Conservation (phyloP, 2,113 vertebrate species). For the Eptesicus fuscus region DNA sequence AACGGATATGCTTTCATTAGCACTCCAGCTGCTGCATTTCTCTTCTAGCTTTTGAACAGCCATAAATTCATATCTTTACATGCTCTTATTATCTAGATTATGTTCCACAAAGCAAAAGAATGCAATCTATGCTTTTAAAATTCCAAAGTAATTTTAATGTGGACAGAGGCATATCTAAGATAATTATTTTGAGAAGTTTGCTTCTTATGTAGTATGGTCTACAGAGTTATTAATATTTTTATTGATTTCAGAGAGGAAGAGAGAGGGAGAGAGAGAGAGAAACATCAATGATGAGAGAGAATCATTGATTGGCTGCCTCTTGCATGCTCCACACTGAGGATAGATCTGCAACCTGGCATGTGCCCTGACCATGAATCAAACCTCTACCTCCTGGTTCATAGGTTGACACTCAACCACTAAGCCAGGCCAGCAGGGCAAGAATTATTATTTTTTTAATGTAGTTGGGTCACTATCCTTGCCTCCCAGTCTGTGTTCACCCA, state of each 20-base stretch:
- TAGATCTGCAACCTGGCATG: too few relatives aligned
- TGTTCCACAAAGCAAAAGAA: not conserved
- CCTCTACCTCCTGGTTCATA: too few relatives aligned
- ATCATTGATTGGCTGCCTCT: too few relatives aligned
- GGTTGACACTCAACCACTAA: too few relatives aligned
- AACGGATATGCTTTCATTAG: slow-evolving; percentile 47
- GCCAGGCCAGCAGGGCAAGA: too few relatives aligned
- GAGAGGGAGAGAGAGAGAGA: too few relatives aligned
- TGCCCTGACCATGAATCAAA: too few relatives aligned
- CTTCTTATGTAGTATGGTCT: not conserved
- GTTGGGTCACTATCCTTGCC: not conserved
- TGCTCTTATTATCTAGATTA: not conserved
- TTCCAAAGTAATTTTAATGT: not conserved
- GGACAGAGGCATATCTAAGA: not conserved
- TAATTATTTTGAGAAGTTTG: not conserved
- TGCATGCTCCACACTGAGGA: too few relatives aligned
- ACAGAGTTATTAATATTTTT: not conserved
- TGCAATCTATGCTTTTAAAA: not conserved
- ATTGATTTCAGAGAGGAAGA: too few relatives aligned
- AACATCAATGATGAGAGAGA: too few relatives aligned
- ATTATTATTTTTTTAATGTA: not conserved
- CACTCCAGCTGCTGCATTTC: slow-evolving; percentile 36
- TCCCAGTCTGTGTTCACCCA: not conserved
- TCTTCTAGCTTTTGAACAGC: slow-evolving; percentile 32
- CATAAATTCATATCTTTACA: not conserved